Evolutionary conservation across 2,888 invertebrate species (phyloP), one percentile per base, ranked within the genome.

Genomic region (Euspilapteryx auroguttella): DNA sequence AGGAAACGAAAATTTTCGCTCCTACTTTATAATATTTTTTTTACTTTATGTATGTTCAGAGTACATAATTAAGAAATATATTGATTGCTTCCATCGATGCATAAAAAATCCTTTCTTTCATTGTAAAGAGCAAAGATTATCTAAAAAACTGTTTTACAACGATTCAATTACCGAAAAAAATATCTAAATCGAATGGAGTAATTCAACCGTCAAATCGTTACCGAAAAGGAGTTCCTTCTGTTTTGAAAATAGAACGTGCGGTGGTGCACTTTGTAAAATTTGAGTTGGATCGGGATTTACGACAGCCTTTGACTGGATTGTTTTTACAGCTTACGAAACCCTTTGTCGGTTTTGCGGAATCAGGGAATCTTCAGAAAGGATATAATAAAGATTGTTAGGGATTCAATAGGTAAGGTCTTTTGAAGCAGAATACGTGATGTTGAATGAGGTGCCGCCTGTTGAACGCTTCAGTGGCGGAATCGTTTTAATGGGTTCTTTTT

Each of bases 151-250:
- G 50, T 55, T 40, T 52, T 51, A 52, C 62, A 62, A 53, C 44
- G 42, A 37, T 46, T 45, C 44, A 38, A 47, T 52, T 44, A 36
- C 37, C 34, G 45, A 49, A 59, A 56, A 54, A 45, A 37, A n/a
- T n/a, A n/a, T n/a, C n/a, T n/a, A 40, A 45, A 41, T 40, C 41
- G 43, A 61, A 59, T 43, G 48, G 42, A 57, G 47, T 54, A 55
- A 63, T 51, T 62, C 61, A 58, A 48, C 66, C 73, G 68, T 65
- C 61, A 75, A 71, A 75, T 71, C 55, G 61, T 47, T 64, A 65
- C 58, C 62, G 58, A 66, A 73, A 63, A 46, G 66, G 63, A 66
- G 69, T 61, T 65, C 63, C 63, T 64, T 56, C 71, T 75, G 71
- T 75, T 75, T 73, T 71, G 59, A 49, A 69, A 75, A 73, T 69